Evolutionary conservation across 1,140 invertebrate genomes (phyloP), one percentile per base, ranked within the genome.

Genomic region (Aradophagus sp.): DNA sequence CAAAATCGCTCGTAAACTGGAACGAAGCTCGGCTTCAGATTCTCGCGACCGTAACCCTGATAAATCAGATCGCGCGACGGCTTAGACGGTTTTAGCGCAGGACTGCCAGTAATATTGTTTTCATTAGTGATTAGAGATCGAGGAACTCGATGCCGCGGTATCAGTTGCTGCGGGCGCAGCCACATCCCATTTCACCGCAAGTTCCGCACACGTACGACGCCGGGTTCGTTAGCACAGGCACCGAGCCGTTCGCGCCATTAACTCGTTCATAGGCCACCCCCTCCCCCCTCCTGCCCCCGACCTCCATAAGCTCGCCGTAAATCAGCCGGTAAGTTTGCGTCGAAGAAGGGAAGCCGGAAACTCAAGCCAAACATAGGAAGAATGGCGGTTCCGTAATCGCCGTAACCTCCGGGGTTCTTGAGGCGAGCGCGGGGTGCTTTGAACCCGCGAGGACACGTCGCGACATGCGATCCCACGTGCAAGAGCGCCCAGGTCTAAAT

Each of bases 381-480:
- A 77, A 76, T 76, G 80, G 77, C 65, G 76, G 67, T 79, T 76
- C 67, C 73, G 78, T 83, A 83, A 83, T 83, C 81, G 77, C 73
- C 77, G 74, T 82, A 82, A 81, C 81, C 79, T 79, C 76, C 53
- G 76, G 80, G 80, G n/a, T n/a, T n/a, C 80, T 84, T 83, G 80
- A 77, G 72, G 74, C 50, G 52, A 78, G 65, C 75, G 72, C n/a
- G n/a, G n/a, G n/a, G n/a, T n/a, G n/a, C n/a, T n/a, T n/a, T n/a
- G n/a, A n/a, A n/a, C n/a, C n/a, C n/a, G n/a, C n/a, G n/a, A n/a
- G 27, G 42, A 48, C 29, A 35, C 44, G 44, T 34, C 44, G 12
- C 39, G 26, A n/a, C 23, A 17, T 44, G 20, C 11, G 15, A 19
- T 36, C 27, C 41, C 16, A 16, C 32, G 44, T 7, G 20, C 2